Evolutionary conservation across 2,888 invertebrate genomes (phyloP).

Genomic region (Tigriopus californicus): DNA sequence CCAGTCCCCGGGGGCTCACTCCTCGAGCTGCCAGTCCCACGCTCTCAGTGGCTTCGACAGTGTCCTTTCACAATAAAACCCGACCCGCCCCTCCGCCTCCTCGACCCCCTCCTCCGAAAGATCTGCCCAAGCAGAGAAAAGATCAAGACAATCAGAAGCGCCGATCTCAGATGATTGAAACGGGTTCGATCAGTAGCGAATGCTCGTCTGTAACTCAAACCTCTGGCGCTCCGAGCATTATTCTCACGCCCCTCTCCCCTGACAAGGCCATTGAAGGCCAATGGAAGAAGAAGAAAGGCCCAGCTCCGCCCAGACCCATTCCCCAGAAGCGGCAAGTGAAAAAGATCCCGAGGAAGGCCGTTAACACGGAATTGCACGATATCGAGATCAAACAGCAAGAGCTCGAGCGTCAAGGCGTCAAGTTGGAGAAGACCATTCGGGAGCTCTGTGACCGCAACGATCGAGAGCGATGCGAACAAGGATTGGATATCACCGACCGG

Average conservation of each 20-base stretch:
- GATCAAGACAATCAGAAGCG: conserved; percentile 7
- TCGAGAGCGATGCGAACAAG: not conserved
- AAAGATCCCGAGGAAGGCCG: conserved; percentile 35
- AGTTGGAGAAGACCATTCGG: conserved; percentile 69
- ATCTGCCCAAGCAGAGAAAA: not conserved
- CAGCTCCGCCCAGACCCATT: conserved; percentile 55
- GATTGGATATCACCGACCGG: conserved; percentile 3
- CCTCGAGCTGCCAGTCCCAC: conserved; percentile 22
- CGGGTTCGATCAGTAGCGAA: not conserved
- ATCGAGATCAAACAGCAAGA: conserved; percentile 75
- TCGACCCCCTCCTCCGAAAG: conserved; percentile 15
- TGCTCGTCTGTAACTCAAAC: not conserved
- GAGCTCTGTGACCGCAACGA: conserved; percentile 30
- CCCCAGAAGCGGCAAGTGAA: conserved; percentile 24
- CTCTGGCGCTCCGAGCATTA: not conserved
- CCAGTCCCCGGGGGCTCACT: conserved; percentile 25
- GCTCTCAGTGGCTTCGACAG: not conserved
- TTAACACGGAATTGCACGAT: conserved; percentile 45
- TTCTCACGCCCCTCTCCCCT: conserved; percentile 17
- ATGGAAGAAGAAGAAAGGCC: conserved; percentile 57
- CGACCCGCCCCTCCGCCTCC: conserved; percentile 19
- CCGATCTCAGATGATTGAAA: conserved; percentile 7
- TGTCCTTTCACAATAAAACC: conserved; percentile 16
- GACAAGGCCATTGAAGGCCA: conserved; percentile 35
- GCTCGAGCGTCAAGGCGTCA: conserved; percentile 72